Evolutionary conservation across 2,888 invertebrate genomes (phyloP).

Genomic region (Hololepta plana): DNA sequence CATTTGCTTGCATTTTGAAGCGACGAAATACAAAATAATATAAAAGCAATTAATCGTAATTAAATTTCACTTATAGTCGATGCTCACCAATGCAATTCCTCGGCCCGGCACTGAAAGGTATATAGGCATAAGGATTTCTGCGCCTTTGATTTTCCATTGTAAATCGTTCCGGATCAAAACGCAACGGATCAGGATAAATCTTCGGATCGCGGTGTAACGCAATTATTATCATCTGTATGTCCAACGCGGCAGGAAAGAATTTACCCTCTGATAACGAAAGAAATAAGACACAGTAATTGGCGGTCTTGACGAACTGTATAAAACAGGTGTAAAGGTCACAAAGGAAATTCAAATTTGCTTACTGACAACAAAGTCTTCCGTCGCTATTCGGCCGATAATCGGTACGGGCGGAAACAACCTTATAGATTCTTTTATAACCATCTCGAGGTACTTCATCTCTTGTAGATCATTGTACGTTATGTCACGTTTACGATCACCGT

Average conservation of each 20-base stretch:
- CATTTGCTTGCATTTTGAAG: too few relatives aligned
- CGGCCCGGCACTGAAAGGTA: slow-evolving; percentile 43
- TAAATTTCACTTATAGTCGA: too few relatives aligned
- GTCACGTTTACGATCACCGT: slow-evolving; percentile 10
- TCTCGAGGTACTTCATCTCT: slow-evolving; percentile 19
- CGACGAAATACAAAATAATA: too few relatives aligned
- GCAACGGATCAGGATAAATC: too few relatives aligned
- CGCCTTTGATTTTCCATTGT: slow-evolving; percentile 14
- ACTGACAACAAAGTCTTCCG: slow-evolving; percentile 10
- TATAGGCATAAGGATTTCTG: slow-evolving; percentile 31
- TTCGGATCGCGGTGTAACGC: slow-evolving; percentile 31
- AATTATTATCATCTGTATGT: slow-evolving; percentile 21
- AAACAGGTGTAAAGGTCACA: too few relatives aligned
- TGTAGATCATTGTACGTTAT: slow-evolving; percentile 15
- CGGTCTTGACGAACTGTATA: too few relatives aligned
- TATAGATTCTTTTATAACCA: slow-evolving; percentile 18
- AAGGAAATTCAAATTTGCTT: background rate
- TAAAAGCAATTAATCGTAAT: too few relatives aligned
- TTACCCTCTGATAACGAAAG: too few relatives aligned
- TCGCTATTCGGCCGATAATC: slow-evolving; percentile 12
- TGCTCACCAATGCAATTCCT: slow-evolving; percentile 38
- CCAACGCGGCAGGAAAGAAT: background rate
- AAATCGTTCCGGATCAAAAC: slow-evolving; percentile 34
- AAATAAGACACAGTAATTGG: too few relatives aligned
- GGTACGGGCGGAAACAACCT: slow-evolving; percentile 18